These are phyloP conservation scores for Dastarcus helophoroides DNA, from an alignment of 2,888 invertebrate species.

Conservation along the genomic window DNA sequence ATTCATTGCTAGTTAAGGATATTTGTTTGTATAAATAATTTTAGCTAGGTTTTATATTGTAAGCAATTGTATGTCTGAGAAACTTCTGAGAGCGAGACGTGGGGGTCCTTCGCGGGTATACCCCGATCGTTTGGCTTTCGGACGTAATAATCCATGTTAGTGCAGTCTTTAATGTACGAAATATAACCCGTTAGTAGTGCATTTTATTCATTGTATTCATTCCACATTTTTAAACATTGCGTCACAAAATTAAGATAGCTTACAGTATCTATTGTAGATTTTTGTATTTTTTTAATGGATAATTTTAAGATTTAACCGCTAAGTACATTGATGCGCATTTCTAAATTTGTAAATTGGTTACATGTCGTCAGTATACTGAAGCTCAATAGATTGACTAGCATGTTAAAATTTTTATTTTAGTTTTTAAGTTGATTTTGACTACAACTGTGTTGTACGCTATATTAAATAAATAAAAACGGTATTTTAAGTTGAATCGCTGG, in stretches of 20 bases:
- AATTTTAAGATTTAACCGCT: slow-evolving; percentile 15
- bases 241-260: slow-evolving; percentile 31
- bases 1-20: slow-evolving; percentile 35
- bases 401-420: slow-evolving; percentile 31
- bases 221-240: slow-evolving; percentile 25
- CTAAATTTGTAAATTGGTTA: slow-evolving; percentile 22
- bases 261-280: slow-evolving; percentile 31
- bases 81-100: slow-evolving; percentile 20
- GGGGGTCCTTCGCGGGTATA: slow-evolving; percentile 10
- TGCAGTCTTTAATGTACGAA: slow-evolving; percentile 33
- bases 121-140: slow-evolving; percentile 13
- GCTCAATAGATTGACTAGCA: slow-evolving; percentile 28
- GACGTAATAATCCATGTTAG: slow-evolving; percentile 33
- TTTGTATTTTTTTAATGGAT: slow-evolving; percentile 38
- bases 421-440: slow-evolving; percentile 29
- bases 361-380: slow-evolving; percentile 21
- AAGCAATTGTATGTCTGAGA: slow-evolving; percentile 35
- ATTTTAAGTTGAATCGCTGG: slow-evolving; percentile 27
- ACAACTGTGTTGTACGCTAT: slow-evolving; percentile 40
- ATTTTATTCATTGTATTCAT: slow-evolving; percentile 37
- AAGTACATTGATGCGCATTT: slow-evolving; percentile 5
- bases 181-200: slow-evolving; percentile 32
- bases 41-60: slow-evolving; percentile 38
- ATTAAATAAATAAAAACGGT: slow-evolving; percentile 37
- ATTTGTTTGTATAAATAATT: slow-evolving; percentile 40